phyloP scores from a whole-genome alignment of 2,888 invertebrate species.

The Chrysotoxum bicinctum region DNA sequence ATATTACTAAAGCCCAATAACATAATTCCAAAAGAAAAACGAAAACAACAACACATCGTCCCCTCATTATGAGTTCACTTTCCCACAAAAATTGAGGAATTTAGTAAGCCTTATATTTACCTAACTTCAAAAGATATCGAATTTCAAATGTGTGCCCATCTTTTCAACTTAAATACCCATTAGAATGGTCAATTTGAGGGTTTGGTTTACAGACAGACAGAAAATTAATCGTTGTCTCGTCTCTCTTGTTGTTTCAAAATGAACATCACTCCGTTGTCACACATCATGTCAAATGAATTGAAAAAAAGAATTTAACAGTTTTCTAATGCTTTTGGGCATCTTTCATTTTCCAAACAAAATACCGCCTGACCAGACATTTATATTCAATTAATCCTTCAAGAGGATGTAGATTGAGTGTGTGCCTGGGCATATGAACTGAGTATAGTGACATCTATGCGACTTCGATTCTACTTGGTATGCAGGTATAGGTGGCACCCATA shows the following conservation, averaged over 20 bases:
- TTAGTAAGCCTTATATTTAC: neutral
- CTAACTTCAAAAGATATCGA: slow-evolving; percentile 15
- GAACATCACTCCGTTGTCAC: neutral
- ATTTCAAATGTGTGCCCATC: neutral
- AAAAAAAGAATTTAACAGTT: slow-evolving; percentile 51
- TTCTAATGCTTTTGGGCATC: slow-evolving; percentile 39
- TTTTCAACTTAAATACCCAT: neutral
- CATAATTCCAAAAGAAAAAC: neutral
- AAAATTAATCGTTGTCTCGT: slow-evolving; percentile 18
- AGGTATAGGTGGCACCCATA: neutral
- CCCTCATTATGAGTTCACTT: slow-evolving; percentile 2
- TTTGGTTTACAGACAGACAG: neutral
- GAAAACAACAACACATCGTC: neutral
- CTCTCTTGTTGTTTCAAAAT: slow-evolving; percentile 7
- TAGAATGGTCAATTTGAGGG: slow-evolving; percentile 30
- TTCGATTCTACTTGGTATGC: neutral
- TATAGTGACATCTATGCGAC: neutral
- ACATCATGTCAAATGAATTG: slow-evolving; percentile 56
- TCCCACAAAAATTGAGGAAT: slow-evolving; percentile 10
- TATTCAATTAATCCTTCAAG: slow-evolving; percentile 11
- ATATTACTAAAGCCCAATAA: neutral
- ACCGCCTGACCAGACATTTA: neutral
- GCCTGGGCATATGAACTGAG: slow-evolving; percentile 10
- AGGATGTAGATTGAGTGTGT: slow-evolving; percentile 5
- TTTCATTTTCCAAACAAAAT: slow-evolving; percentile 33